A percentile compares a stretch with the other conserved stretches of the same genome.
These are phyloP conservation scores for Eleutherodactylus coqui DNA, from an alignment of 2,797 vertebrate species.

Conservation along the genomic window DNA sequence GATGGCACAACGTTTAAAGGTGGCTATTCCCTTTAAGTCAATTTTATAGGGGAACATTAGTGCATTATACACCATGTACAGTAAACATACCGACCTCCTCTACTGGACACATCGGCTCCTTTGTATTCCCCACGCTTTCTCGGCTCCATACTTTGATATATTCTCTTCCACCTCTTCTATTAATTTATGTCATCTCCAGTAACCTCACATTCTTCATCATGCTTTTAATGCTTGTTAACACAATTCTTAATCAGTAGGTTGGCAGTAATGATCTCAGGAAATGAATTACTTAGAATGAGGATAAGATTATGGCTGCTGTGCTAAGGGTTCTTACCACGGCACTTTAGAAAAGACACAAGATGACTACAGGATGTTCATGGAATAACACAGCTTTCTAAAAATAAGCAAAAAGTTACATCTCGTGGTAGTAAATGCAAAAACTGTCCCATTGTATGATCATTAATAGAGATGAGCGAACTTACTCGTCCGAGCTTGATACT, in stretches of 20 bases:
- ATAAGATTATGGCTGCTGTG: slow-evolving; percentile 33
- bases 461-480: too few relatives aligned
- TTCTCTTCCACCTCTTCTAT: slow-evolving; percentile 30
- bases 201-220: slow-evolving; percentile 45
- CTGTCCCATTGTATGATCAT: too few relatives aligned
- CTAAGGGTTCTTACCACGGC: slow-evolving; percentile 19
- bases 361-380: not conserved
- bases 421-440: not conserved
- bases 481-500: too few relatives aligned
- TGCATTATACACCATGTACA: not conserved
- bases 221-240: slow-evolving; percentile 53
- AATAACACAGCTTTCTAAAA: not conserved
- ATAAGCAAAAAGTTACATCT: not conserved
- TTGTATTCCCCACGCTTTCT: not conserved
- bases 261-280: slow-evolving; percentile 50
- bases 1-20: not conserved
- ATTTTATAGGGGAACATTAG: not conserved
- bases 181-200: slow-evolving; percentile 43
- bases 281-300: slow-evolving; percentile 45
- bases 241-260: slow-evolving; percentile 48
- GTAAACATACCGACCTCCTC: not conserved
- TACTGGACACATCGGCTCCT: not conserved
- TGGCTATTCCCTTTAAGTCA: not conserved
- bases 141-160: not conserved
- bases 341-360: slow-evolving; percentile 13